phyloP scores from a whole-genome alignment of 2,888 invertebrate species.

The Trissoscelio sp. region DNA sequence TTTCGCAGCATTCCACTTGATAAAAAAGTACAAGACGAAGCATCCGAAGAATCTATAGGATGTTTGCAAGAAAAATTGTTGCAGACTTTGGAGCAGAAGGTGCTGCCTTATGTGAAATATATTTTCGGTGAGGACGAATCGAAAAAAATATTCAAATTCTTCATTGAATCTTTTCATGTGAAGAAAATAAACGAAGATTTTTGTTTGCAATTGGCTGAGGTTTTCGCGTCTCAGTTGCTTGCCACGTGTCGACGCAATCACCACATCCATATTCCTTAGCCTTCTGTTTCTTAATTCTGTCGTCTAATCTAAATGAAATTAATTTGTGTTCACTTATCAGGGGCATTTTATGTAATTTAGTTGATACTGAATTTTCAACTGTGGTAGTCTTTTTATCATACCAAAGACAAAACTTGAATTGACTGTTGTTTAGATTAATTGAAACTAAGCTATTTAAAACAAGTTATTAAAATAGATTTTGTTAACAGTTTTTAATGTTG shows the following conservation, averaged over 20 bases:
- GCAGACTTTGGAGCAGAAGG: slow-evolving; percentile 65
- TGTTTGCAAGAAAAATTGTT: slow-evolving; percentile 73
- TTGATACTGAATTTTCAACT: not conserved
- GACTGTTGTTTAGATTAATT: not conserved
- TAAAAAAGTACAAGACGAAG: slow-evolving; percentile 64
- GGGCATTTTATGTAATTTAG: not conserved
- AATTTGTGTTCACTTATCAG: not conserved
- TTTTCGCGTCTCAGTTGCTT: slow-evolving; percentile 78
- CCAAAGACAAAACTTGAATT: slow-evolving; percentile 15
- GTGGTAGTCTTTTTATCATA: not conserved
- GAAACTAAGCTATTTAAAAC: too few relatives aligned
- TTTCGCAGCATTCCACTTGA: slow-evolving; percentile 67
- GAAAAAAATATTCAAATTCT: slow-evolving; percentile 79
- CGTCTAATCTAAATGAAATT: slow-evolving; percentile 23
- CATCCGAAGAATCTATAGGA: slow-evolving; percentile 71
- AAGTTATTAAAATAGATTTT: too few relatives aligned
- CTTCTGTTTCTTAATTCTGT: not conserved
- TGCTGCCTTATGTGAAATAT: slow-evolving; percentile 75
- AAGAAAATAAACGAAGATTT: slow-evolving; percentile 84
- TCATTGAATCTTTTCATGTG: slow-evolving; percentile 83
- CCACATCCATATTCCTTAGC: slow-evolving; percentile 53
- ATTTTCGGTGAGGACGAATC: slow-evolving; percentile 82
- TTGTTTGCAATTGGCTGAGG: slow-evolving; percentile 84
- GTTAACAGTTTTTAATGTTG: too few relatives aligned
- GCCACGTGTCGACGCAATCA: slow-evolving; percentile 75